These are phyloP conservation scores for Pteruthius melanotis DNA, from an alignment of 2,113 vertebrate species.

Conservation along the genomic window DNA sequence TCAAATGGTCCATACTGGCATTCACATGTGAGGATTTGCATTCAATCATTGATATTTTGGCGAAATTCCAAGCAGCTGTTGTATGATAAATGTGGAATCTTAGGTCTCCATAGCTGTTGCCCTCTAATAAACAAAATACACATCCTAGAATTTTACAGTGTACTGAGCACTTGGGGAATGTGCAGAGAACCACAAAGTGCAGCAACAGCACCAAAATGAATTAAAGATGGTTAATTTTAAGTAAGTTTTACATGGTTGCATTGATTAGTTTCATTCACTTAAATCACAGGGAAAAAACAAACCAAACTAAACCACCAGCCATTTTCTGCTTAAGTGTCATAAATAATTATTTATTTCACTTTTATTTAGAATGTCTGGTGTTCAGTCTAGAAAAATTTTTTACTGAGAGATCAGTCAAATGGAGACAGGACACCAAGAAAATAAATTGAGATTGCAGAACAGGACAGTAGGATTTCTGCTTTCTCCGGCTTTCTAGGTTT, in stretches of 20 bases:
- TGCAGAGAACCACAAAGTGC: background rate
- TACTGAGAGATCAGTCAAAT: background rate
- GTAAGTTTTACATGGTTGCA: background rate
- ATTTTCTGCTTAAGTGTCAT: background rate
- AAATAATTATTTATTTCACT: background rate
- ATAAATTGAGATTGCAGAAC: background rate
- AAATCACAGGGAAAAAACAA: background rate
- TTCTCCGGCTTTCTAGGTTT: background rate
- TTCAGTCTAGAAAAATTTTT: background rate
- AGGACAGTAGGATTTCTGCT: background rate
- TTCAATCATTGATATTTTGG: background rate
- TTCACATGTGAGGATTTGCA: background rate
- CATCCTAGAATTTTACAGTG: background rate
- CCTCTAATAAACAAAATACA: background rate
- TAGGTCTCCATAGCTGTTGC: background rate
- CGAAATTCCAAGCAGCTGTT: background rate
- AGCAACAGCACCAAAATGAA: background rate
- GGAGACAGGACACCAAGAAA: background rate
- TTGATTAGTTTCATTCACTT: background rate
- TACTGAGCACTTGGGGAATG: background rate
- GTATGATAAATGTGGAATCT: background rate
- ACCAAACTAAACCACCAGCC: background rate
- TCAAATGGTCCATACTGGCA: background rate
- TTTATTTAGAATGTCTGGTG: background rate
- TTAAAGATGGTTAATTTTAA: background rate